A percentile compares a stretch with the other conserved stretches of the same genome.
These are phyloP conservation scores for Acanthurus lineatus DNA, from an alignment of 2,797 vertebrate genomes.

Conservation along the genomic window DNA sequence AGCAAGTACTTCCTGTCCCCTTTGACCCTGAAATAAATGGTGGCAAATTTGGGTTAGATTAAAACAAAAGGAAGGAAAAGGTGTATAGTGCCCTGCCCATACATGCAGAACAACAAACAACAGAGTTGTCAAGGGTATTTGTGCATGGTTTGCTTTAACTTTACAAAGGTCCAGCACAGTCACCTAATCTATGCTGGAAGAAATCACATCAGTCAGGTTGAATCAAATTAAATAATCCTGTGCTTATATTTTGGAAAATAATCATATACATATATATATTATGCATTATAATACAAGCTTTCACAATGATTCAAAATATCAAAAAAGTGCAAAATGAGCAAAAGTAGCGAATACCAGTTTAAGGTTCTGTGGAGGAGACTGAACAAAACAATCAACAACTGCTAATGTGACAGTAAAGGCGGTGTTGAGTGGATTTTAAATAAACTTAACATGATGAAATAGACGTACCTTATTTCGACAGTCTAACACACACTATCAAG, in stretches of 20 bases:
- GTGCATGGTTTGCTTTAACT: too few relatives aligned
- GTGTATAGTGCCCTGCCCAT: too few relatives aligned
- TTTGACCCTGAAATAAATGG: too few relatives aligned
- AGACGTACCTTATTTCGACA: constrained; percentile 14
- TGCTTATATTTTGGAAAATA: constrained; percentile 81
- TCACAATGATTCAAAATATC: constrained; percentile 58
- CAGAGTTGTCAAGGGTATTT: too few relatives aligned
- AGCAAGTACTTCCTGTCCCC: too few relatives aligned
- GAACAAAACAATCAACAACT: constrained; percentile 13
- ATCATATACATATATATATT: constrained; percentile 53
- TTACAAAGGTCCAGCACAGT: too few relatives aligned
- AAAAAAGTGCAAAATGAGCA: constrained; percentile 70
- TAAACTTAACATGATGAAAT: constrained; percentile 12
- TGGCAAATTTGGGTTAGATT: too few relatives aligned
- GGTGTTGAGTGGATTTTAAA: constrained; percentile 28
- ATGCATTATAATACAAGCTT: constrained; percentile 69
- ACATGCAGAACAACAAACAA: too few relatives aligned
- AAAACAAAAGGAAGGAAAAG: too few relatives aligned
- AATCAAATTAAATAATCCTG: constrained; percentile 63
- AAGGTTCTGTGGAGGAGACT: constrained; percentile 32
- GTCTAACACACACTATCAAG: constrained; percentile 3
- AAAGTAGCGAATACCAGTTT: constrained; percentile 60
- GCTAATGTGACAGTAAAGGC: constrained; percentile 19
- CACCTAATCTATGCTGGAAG: not conserved
- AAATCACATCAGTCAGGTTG: constrained; percentile 36